Conservation (phyloP, 2,888 invertebrate genomes). For the Rhyacophila evoluta region DNA sequence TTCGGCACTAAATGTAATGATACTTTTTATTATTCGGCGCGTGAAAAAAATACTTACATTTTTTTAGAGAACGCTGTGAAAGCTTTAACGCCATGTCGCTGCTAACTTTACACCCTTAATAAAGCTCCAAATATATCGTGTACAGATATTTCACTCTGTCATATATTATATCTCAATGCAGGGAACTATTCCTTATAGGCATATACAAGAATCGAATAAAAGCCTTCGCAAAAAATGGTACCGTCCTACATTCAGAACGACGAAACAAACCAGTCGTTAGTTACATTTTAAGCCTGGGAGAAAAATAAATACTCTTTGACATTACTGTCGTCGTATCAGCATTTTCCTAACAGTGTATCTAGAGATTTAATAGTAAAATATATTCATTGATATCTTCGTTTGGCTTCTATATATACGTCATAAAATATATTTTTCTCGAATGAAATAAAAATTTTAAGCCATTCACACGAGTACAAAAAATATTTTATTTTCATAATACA, state of each 20-base stretch:
- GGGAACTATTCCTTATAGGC: not conserved
- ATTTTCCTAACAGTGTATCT: too few species aligned
- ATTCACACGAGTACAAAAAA: too few species aligned
- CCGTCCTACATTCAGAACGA: too few species aligned
- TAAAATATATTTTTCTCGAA: too few species aligned
- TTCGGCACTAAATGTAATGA: not conserved
- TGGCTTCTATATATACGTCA: too few species aligned
- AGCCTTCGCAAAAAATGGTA: not conserved
- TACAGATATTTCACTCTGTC: not conserved
- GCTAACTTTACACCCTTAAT: not conserved
- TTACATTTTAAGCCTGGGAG: not conserved
- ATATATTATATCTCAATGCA: not conserved
- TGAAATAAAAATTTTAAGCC: too few species aligned
- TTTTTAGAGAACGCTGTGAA: slow-evolving; percentile 10
- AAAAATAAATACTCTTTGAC: too few species aligned
- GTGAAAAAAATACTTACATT: not conserved
- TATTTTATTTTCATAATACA: too few species aligned
- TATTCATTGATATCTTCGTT: too few species aligned
- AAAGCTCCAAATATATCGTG: not conserved
- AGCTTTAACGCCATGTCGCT: slow-evolving; percentile 7
- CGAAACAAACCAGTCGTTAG: too few species aligned
- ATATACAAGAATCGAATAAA: not conserved
- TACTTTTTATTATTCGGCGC: not conserved
- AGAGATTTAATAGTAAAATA: too few species aligned
- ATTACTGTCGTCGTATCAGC: too few species aligned